Percentiles rank a stretch among this genome's conserved stretches.
These are phyloP conservation scores for Cricetomys ansorgei DNA, from an alignment of 2,113 vertebrate genomes.

Conservation along the genomic window DNA sequence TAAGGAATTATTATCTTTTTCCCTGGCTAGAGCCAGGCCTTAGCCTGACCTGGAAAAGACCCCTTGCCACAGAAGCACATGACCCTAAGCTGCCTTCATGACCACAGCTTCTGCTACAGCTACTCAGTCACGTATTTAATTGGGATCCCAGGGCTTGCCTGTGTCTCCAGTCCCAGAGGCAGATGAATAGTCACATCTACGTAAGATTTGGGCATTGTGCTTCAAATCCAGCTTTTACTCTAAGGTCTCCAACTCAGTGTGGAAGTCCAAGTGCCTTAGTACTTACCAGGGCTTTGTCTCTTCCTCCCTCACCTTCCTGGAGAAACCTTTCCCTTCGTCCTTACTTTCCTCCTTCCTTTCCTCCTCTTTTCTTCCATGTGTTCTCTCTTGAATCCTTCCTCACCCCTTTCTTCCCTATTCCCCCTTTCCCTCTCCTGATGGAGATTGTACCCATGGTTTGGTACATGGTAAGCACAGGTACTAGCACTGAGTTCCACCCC, in stretches of 20 bases:
- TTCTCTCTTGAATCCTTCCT: not conserved
- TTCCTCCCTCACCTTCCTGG: not conserved
- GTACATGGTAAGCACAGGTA: not conserved
- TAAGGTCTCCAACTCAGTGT: not conserved
- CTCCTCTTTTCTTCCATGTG: not conserved
- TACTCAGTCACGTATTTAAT: not conserved
- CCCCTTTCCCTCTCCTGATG: not conserved
- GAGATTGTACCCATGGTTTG: not conserved
- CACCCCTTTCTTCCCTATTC: not conserved
- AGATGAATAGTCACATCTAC: not conserved
- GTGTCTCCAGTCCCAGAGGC: not conserved
- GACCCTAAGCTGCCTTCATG: not conserved
- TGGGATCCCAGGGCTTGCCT: not conserved
- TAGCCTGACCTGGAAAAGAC: constrained; percentile 41
- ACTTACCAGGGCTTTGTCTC: not conserved
- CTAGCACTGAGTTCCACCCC: not conserved
- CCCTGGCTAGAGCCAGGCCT: constrained; percentile 31
- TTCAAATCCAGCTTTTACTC: not conserved
- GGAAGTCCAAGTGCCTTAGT: not conserved
- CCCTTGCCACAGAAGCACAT: not conserved
- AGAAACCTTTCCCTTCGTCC: not conserved
- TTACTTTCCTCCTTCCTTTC: not conserved
- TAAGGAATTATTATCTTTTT: constrained; percentile 46
- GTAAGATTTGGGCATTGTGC: not conserved
- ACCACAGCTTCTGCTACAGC: not conserved